Base-by-base conservation (phyloP, 2,888 invertebrate species). In the Lacanobia wlatinum region DNA sequence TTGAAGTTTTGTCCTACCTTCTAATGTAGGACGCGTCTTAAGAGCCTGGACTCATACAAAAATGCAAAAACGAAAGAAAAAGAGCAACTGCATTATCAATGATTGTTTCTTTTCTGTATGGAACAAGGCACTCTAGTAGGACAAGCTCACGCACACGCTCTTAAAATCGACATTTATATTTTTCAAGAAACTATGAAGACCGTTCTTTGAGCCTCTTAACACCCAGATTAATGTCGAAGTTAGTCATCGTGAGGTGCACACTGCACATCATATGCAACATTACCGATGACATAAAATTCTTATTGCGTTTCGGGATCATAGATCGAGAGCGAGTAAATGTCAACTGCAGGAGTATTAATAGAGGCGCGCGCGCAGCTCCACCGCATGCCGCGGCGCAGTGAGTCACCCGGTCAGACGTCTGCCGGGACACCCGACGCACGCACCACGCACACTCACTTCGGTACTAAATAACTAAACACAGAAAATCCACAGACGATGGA, bases 321-420 rank as follows among this genome's bases (percentile, higher is more conserved):
- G 93, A 94, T 93, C 90, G 93, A 88, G 95, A 93, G 88, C 94
- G 91, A 90, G 92, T 90, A 95, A 96, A 96, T 96, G 96, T 95
- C 96, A 96, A 93, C 91, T 91, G 93, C 90, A 91, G 87, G 89
- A 81, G 93, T 96, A 96, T 95, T 95, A 94, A 94, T 95, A 95
- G 93, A 81, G 84, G 89, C 83, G 83, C 74, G 78, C 67, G 87
- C 89, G 88, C 84, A 76, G 78, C 78, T 84, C 84, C 87, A 86
- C 90, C 90, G 93, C 93, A 91, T 91, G 91, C 93, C 93, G 88
- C 52, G 55, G 55, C 87, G 84, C 86, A 84, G 87, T 95, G 95
- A 95, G 90, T 95, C 95, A 95, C 89, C 90, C 90, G 90, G 89
- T 90, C 92, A 91, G 88, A 84, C 92, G 93, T 93, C 94, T 93